Evolutionary conservation across 2,888 invertebrate species (phyloP).

Genomic region (Poecilobothrus nobilitatus): DNA sequence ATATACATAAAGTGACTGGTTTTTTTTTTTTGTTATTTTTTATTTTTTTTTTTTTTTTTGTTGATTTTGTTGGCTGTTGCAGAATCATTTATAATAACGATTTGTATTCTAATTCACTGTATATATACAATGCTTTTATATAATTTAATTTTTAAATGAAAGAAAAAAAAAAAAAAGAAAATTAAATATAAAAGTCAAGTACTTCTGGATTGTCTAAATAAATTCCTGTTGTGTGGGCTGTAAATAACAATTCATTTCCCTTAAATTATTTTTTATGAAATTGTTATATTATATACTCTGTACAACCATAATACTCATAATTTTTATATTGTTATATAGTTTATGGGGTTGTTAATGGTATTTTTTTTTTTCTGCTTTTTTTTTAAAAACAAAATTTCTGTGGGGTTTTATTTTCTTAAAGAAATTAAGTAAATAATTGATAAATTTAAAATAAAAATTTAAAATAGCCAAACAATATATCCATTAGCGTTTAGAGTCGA

Average conservation of each 20-base stretch:
- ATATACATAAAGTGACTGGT: too few relatives aligned
- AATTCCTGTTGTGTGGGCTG: conserved; percentile 6
- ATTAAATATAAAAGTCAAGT: too few relatives aligned
- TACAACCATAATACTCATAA: background rate
- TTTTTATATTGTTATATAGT: background rate
- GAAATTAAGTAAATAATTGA: background rate
- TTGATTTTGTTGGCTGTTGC: too few relatives aligned
- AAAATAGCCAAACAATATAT: too few relatives aligned
- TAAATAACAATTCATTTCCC: background rate
- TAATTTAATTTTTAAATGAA: too few relatives aligned
- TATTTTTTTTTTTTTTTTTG: too few relatives aligned
- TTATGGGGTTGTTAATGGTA: background rate
- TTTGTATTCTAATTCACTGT: too few relatives aligned
- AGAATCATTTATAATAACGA: too few relatives aligned
- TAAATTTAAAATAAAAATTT: background rate
- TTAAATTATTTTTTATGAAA: background rate
- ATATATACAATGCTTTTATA: too few relatives aligned
- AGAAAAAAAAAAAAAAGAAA: too few relatives aligned
- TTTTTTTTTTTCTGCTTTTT: background rate
- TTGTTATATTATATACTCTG: background rate
- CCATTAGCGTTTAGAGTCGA: too few relatives aligned
- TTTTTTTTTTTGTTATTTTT: too few relatives aligned
- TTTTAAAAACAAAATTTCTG: background rate
- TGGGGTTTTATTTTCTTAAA: background rate
- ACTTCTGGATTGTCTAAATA: background rate